These are phyloP conservation scores for Cataglyphis livida DNA, from an alignment of 2,888 invertebrate species.

Conservation along the genomic window DNA sequence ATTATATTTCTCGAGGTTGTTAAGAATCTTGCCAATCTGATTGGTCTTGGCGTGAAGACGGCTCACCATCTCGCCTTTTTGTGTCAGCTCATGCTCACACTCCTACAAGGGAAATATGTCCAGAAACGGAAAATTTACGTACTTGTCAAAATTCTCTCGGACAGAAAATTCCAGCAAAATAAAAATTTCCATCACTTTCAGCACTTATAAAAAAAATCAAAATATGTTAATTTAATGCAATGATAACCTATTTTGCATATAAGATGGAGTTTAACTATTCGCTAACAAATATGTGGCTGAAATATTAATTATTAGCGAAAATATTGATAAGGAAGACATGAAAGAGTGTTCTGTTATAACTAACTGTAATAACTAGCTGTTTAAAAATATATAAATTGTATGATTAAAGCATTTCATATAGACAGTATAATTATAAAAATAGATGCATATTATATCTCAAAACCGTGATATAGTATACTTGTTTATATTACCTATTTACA, in stretches of 20 bases:
- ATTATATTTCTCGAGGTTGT: conserved; percentile 95
- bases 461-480: conserved; percentile 25
- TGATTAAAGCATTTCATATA: conserved; percentile 8
- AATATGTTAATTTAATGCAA: background rate
- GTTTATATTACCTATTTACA: background rate
- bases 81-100: conserved; percentile 97
- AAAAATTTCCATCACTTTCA: background rate
- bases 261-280: conserved; percentile 9
- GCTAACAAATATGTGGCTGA: background rate
- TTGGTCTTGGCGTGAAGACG: conserved; percentile 97
- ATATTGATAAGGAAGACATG: conserved; percentile 1
- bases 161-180: conserved; percentile 20
- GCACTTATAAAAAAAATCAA: background rate
- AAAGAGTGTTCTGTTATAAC: background rate
- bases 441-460: background rate
- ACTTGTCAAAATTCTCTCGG: conserved; percentile 8
- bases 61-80: conserved; percentile 98
- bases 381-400: conserved; percentile 3
- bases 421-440: background rate
- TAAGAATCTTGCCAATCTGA: conserved; percentile 97
- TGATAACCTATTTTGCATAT: background rate
- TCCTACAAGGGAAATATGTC: conserved; percentile 89
- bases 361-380: background rate
- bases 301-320: conserved; percentile 16
- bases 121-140: conserved; percentile 71